These are phyloP conservation scores for Zonitis immaculata DNA, from an alignment of 2,888 invertebrate genomes.

Conservation along the genomic window DNA sequence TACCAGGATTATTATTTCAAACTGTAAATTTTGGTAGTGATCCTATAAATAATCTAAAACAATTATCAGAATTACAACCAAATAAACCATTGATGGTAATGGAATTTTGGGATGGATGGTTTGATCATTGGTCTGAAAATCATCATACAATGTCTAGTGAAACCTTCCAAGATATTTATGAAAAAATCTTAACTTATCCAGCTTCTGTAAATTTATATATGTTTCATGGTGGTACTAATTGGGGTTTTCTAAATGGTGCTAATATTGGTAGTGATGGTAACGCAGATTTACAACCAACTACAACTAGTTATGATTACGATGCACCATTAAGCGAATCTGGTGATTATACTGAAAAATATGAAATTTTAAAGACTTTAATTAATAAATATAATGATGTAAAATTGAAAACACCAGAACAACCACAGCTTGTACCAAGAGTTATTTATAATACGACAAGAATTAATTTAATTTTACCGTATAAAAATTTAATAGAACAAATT, in stretches of 20 bases:
- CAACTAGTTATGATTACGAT: constrained; percentile 71
- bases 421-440: constrained; percentile 35
- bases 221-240: constrained; percentile 87
- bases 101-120: constrained; percentile 58
- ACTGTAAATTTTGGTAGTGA: constrained; percentile 53
- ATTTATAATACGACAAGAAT: constrained; percentile 32
- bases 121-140: constrained; percentile 53
- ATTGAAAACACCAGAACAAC: constrained; percentile 31
- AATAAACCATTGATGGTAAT: constrained; percentile 53
- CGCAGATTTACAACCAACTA: constrained; percentile 37
- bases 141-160: constrained; percentile 32
- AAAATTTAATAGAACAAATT: constrained; percentile 17
- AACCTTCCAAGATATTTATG: constrained; percentile 27
- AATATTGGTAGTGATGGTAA: constrained; percentile 16
- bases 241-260: constrained; percentile 55
- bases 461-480: constrained; percentile 5
- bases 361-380: constrained; percentile 56
- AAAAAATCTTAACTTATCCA: constrained; percentile 29
- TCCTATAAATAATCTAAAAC: constrained; percentile 45
- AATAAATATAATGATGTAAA: constrained; percentile 34
- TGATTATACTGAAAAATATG: constrained; percentile 75
- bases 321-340: constrained; percentile 86
- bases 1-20: constrained; percentile 40
- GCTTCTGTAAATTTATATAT: constrained; percentile 77
- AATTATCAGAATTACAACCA: constrained; percentile 47